Percentiles rank a stretch among this genome's conserved stretches.
phyloP scores from a whole-genome alignment of 2,113 vertebrate genomes.

The Centropus bengalensis region DNA sequence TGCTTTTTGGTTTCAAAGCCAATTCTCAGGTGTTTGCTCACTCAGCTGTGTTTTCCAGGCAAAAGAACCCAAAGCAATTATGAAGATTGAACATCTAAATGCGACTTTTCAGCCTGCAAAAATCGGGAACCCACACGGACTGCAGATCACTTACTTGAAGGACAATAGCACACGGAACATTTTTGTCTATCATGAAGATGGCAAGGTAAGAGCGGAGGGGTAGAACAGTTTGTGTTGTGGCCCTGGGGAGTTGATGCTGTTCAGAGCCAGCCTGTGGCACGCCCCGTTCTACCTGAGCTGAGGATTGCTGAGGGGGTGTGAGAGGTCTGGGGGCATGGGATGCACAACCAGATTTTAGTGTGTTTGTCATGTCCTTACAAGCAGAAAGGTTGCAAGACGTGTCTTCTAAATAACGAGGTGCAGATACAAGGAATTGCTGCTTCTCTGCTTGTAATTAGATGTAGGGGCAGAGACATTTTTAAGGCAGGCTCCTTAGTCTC shows the following conservation, averaged over 20 bases:
- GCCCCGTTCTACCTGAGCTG: neutral
- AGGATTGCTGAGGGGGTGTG: neutral
- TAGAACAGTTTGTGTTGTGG: neutral
- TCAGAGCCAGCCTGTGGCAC: neutral
- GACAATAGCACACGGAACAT: conserved; percentile 98
- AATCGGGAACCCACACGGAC: conserved; percentile 88
- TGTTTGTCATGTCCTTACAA: neutral
- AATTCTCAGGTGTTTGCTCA: neutral
- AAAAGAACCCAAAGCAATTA: conserved; percentile 92
- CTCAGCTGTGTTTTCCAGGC: conserved; percentile 78
- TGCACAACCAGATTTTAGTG: neutral
- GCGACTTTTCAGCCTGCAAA: conserved; percentile 94
- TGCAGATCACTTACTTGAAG: conserved; percentile 95
- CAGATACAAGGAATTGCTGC: neutral
- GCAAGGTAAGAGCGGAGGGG: conserved; percentile 81
- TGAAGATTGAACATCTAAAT: conserved; percentile 92
- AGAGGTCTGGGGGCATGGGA: neutral
- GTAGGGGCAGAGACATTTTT: neutral
- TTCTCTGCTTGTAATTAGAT: neutral
- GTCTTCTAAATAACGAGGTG: neutral
- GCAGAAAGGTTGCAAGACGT: neutral
- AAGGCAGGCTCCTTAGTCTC: neutral
- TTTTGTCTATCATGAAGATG: conserved; percentile 95
- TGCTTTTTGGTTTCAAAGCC: neutral
- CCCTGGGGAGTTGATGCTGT: neutral